Evolutionary conservation across 2,888 invertebrate species (phyloP), one percentile per base, ranked within the genome.

Genomic region (Drosophila parthenogenetica): DNA sequence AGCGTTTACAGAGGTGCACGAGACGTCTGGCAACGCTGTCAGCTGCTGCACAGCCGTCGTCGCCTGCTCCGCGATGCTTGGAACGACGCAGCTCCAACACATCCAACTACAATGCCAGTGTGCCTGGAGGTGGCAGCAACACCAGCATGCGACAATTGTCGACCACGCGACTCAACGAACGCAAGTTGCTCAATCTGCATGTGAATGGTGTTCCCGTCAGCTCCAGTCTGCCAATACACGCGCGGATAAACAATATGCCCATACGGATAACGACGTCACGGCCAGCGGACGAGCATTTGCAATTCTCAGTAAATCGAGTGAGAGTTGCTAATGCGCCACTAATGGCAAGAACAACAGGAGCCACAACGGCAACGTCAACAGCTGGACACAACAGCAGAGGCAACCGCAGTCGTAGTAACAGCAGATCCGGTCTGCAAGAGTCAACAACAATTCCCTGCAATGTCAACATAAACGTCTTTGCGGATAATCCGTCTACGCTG

Each of bases 381-480:
- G 2, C 29, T 29, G 73, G 7, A 14, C 17, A 16, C 29, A 17
- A 25, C 5, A 7, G 17, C 4, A 13, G 22, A 1, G 8, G 22
- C 32, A 39, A 1, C 3, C 29, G 5, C 55, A 55, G 45, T n/a
- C 45, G 50, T 10, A 40, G 22, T 25, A 49, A 51, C 40, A 35
- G 16, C 29, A 46, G 17, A 11, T 32, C 39, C 2, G 48, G 19
- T 2, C 40, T 46, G 22, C 43, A 49, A 8, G 57, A 55, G 4
- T n/a, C 50, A 3, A 3, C 14, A 0, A 11, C 43, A n/a, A 14
- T 4, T 3, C 80, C 87, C 29, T 73, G 81, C 11, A 89, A 83
- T 67, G 80, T 90, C 0, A 89, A 79, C 58, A 89, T 90, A 22
- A 89, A 89, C 73, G 81, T 90, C 5, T 90, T 69, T 70, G 59